Conservation (phyloP, 64 coral and sea anemone genomes). For the Porites australiensis region DNA sequence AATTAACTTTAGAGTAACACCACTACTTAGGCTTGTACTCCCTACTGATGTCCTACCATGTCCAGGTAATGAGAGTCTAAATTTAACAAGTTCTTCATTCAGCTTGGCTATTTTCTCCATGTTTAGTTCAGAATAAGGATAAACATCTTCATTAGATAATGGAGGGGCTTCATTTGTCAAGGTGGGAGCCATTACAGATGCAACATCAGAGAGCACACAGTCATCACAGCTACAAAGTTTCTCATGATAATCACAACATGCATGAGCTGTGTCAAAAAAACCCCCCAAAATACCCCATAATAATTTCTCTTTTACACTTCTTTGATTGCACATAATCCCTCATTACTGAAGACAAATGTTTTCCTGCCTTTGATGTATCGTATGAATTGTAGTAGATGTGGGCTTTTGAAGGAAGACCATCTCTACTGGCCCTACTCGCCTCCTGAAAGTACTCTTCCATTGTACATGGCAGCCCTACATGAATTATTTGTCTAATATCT, state of each 20-base stretch:
- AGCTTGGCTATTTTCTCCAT: background rate
- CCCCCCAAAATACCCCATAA: slow-evolving; percentile 24
- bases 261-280: slow-evolving; percentile 3
- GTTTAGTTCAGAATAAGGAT: background rate
- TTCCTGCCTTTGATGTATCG: slow-evolving; percentile 44
- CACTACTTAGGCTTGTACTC: background rate
- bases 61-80: background rate
- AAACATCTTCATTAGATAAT: background rate
- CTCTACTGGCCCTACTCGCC: slow-evolving; percentile 22
- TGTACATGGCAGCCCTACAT: slow-evolving; percentile 10
- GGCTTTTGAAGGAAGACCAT: slow-evolving; percentile 29
- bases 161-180: slow-evolving; percentile 6
- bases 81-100: background rate
- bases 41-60: background rate
- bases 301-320: slow-evolving; percentile 26
- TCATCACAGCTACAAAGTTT: slow-evolving; percentile 26
- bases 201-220: background rate
- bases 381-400: slow-evolving; percentile 46
- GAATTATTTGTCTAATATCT: slow-evolving; percentile 44
- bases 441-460: slow-evolving; percentile 55
- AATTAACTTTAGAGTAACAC: background rate
- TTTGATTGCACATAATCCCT: slow-evolving; percentile 7
- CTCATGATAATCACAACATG: slow-evolving; percentile 38
- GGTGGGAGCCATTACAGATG: background rate
- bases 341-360: slow-evolving; percentile 45